Evolutionary conservation across 2,888 invertebrate genomes (phyloP).

Genomic region (Marronus borbonicus): DNA sequence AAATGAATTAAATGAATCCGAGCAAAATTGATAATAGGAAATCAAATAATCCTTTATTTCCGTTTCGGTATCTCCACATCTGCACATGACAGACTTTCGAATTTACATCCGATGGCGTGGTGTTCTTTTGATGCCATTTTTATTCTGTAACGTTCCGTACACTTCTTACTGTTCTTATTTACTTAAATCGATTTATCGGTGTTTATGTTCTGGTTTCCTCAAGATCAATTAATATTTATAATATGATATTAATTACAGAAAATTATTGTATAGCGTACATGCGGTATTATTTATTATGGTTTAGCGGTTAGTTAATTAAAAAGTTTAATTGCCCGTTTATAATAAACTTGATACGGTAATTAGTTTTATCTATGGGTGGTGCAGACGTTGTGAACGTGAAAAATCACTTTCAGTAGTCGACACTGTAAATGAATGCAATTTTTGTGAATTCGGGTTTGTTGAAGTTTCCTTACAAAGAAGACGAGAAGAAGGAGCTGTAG

Average conservation of each 20-base stretch:
- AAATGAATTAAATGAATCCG: not conserved
- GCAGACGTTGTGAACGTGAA: not conserved
- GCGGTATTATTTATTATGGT: conserved; percentile 46
- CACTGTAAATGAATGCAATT: conserved; percentile 3
- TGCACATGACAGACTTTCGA: too few relatives aligned
- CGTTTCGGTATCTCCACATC: too few relatives aligned
- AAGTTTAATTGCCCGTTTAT: conserved; percentile 46
- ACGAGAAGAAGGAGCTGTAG: not conserved
- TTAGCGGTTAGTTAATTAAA: conserved; percentile 45
- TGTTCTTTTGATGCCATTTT: too few relatives aligned
- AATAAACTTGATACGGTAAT: conserved; percentile 46
- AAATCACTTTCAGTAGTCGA: conserved; percentile 32
- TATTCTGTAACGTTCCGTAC: too few relatives aligned
- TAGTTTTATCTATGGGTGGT: conserved; percentile 40
- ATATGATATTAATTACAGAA: conserved; percentile 43
- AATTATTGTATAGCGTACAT: conserved; percentile 36
- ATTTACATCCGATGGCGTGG: too few relatives aligned
- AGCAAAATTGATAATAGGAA: not conserved
- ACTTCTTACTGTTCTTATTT: conserved; percentile 4
- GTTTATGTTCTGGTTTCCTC: conserved; percentile 33
- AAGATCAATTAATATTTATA: conserved; percentile 43
- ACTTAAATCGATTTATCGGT: conserved; percentile 23
- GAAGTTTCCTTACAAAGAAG: not conserved
- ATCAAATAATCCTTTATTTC: too few relatives aligned
- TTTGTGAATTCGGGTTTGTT: not conserved